These are phyloP conservation scores for Brevimyrus niger DNA, from an alignment of 2,113 vertebrate species.

Conservation along the genomic window DNA sequence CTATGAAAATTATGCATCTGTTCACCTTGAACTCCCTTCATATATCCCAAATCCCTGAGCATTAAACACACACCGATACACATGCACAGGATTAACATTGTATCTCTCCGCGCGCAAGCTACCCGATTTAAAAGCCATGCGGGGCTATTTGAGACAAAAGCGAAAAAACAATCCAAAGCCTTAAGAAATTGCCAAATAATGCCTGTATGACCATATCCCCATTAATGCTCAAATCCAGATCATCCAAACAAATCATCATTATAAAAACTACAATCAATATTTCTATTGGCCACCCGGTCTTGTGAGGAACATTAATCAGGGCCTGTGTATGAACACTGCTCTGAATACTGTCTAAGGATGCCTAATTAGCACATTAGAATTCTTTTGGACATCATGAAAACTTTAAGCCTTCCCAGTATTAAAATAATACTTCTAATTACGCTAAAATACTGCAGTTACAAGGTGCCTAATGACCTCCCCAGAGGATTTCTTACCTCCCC, in stretches of 20 bases:
- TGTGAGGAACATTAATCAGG: background rate
- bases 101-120: background rate
- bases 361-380: background rate
- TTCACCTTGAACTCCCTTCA: background rate
- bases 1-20: background rate
- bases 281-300: background rate
- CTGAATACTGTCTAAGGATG: background rate
- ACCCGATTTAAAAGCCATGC: background rate
- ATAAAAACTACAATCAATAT: background rate
- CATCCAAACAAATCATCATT: background rate
- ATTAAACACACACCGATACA: background rate
- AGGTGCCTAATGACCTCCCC: background rate
- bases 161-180: background rate
- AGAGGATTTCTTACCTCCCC: conserved; percentile 73
- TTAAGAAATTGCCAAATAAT: background rate
- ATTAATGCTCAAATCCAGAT: background rate
- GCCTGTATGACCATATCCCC: background rate
- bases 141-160: background rate
- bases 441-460: background rate
- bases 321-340: background rate
- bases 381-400: background rate
- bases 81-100: background rate
- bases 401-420: background rate
- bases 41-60: background rate
- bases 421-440: background rate